phyloP scores from a whole-genome alignment of 2,888 invertebrate species.

The Drosophila cognata region DNA sequence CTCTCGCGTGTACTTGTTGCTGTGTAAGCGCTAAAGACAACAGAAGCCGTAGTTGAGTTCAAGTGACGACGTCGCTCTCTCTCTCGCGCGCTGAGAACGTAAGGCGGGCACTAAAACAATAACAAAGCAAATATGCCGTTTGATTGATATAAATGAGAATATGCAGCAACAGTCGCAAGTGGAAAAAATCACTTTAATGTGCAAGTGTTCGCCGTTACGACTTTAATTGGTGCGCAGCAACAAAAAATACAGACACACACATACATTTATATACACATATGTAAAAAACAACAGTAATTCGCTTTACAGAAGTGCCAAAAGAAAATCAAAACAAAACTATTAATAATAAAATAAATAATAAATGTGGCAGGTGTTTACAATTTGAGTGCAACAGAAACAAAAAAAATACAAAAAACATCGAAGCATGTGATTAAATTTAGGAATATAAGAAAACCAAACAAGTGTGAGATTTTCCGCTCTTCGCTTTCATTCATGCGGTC shows the following conservation, averaged over 20 bases:
- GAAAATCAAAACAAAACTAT: constrained; percentile 49
- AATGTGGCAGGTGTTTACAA: constrained; percentile 33
- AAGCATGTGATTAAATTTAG: constrained; percentile 23
- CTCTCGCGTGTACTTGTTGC: constrained; percentile 48
- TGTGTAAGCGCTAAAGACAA: constrained; percentile 45
- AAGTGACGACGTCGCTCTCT: constrained; percentile 63
- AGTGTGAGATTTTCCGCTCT: constrained; percentile 63
- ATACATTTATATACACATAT: neutral
- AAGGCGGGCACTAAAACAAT: constrained; percentile 30
- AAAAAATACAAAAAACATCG: constrained; percentile 18
- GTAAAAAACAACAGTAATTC: constrained; percentile 32
- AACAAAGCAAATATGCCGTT: constrained; percentile 46
- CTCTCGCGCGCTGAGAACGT: constrained; percentile 38
- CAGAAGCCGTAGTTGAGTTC: constrained; percentile 78
- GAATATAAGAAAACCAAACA: constrained; percentile 67
- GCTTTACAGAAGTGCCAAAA: constrained; percentile 43
- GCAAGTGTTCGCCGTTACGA: constrained; percentile 50
- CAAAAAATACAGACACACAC: constrained; percentile 18
- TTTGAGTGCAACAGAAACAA: constrained; percentile 35
- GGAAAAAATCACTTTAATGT: constrained; percentile 58
- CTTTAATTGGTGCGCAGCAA: constrained; percentile 57
- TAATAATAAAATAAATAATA: constrained; percentile 33
- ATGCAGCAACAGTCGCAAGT: constrained; percentile 57
- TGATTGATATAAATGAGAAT: constrained; percentile 73
- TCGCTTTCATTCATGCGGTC: constrained; percentile 77